phyloP scores from a whole-genome alignment of 1,140 invertebrate genomes.

The Lucilia sericata region DNA sequence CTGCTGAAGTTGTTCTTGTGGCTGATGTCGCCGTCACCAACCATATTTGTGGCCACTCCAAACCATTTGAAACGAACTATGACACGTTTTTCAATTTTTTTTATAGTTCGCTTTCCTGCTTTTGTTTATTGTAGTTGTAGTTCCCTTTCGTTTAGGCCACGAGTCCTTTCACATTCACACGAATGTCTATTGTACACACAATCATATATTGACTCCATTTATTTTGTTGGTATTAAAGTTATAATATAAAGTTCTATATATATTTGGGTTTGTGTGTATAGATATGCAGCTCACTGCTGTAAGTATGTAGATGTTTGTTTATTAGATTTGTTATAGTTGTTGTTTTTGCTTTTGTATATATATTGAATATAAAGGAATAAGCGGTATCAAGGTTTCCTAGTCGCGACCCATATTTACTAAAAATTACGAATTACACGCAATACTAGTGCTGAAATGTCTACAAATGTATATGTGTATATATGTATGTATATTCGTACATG shows the following conservation, averaged over 20 bases:
- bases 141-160: neutral
- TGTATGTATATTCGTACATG: neutral
- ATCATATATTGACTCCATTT: neutral
- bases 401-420: constrained; percentile 43
- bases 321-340: too few relatives aligned
- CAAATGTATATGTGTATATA: neutral
- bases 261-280: neutral
- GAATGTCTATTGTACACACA: neutral
- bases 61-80: constrained; percentile 4
- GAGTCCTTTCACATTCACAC: neutral
- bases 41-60: neutral
- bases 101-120: neutral
- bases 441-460: neutral
- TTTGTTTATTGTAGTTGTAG: neutral
- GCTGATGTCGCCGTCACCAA: neutral
- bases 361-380: constrained; percentile 24
- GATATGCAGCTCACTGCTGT: neutral
- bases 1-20: neutral
- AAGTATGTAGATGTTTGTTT: neutral
- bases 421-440: constrained; percentile 42
- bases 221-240: neutral
- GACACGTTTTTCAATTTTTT: neutral
- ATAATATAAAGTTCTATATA: too few relatives aligned
- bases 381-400: constrained; percentile 41
- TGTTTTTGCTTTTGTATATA: neutral